phyloP scores from a whole-genome alignment of 2,113 vertebrate species.

The Urocolius indicus region DNA sequence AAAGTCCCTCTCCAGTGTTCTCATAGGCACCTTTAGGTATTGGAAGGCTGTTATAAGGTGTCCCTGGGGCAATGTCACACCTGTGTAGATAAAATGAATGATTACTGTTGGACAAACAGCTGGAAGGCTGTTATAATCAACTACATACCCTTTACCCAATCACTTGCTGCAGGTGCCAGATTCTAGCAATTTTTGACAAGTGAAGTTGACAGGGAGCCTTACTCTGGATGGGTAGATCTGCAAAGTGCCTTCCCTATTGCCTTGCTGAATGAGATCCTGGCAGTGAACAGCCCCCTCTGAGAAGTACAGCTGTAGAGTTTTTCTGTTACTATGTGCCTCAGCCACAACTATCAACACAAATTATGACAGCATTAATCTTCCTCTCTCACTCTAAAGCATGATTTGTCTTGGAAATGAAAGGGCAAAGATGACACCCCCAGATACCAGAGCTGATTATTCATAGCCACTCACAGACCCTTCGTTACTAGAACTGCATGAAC shows the following conservation, averaged over 20 bases:
- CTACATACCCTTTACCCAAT: not conserved
- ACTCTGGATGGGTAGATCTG: not conserved
- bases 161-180: not conserved
- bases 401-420: not conserved
- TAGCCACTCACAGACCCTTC: not conserved
- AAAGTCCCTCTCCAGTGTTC: too few relatives aligned
- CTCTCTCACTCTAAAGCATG: not conserved
- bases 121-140: not conserved
- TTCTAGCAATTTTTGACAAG: not conserved
- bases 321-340: not conserved
- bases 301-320: fast-evolving
- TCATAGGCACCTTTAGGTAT: too few relatives aligned
- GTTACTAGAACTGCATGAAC: not conserved
- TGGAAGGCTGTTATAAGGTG: not conserved
- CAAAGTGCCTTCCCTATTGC: not conserved
- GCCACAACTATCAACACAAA: not conserved
- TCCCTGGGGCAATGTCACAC: not conserved
- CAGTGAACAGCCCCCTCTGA: not conserved
- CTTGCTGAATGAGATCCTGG: not conserved
- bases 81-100: not conserved
- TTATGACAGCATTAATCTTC: not conserved
- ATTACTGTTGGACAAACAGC: not conserved
- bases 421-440: not conserved
- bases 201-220: not conserved
- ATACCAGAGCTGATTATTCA: not conserved